Conservation (phyloP, 2,888 invertebrate species). For the Pachymerium ferrugineum region DNA sequence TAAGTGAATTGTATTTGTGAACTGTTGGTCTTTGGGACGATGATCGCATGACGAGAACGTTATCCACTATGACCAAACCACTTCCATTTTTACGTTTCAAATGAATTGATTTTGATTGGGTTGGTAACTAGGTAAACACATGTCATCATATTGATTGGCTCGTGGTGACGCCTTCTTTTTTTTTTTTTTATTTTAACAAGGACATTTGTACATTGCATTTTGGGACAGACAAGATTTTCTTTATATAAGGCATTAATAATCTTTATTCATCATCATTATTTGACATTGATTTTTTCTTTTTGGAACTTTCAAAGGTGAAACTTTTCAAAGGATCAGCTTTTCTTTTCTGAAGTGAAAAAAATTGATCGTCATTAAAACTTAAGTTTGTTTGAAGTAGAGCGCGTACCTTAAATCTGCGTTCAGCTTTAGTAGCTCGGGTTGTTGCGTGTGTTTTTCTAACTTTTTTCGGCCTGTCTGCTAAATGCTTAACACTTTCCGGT, state of each 20-base stretch:
- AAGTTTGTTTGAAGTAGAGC: background rate
- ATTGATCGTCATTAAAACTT: slow-evolving; percentile 33
- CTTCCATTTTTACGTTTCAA: background rate
- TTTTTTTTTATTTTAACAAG: background rate
- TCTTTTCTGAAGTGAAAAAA: slow-evolving; percentile 53
- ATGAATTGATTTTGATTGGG: background rate
- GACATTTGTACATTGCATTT: background rate
- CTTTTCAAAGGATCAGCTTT: slow-evolving; percentile 63
- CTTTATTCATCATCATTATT: no score
- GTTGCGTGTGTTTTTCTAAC: background rate
- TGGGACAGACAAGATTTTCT: background rate
- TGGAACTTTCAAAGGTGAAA: slow-evolving; percentile 58
- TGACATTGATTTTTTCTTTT: slow-evolving; percentile 50
- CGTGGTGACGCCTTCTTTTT: background rate
- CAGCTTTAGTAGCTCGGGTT: slow-evolving; percentile 38
- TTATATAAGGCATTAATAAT: no score
- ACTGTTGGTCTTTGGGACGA: background rate
- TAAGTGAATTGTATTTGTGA: background rate
- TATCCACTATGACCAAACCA: background rate
- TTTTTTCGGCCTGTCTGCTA: slow-evolving; percentile 28
- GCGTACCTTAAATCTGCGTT: slow-evolving; percentile 38
- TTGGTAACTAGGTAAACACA: slow-evolving; percentile 20
- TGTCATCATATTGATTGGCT: background rate
- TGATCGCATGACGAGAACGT: background rate
- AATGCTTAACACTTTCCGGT: background rate